Evolutionary conservation across 23 tunicate species (phyloP).

Genomic region (Styela clava): DNA sequence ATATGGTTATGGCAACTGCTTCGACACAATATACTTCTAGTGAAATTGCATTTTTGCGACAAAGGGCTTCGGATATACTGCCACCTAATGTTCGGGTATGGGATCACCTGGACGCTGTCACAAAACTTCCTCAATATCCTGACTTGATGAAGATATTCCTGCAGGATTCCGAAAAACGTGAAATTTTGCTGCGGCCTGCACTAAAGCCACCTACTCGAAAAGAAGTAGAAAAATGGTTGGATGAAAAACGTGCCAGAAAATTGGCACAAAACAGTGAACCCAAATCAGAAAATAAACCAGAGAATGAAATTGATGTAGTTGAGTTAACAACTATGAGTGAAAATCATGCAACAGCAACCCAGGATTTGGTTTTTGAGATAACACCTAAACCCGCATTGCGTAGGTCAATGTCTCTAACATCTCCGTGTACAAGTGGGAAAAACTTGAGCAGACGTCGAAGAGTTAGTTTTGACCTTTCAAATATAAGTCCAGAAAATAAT

Average conservation of each 20-base stretch:
- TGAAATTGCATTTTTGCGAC: not conserved
- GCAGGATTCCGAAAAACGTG: not conserved
- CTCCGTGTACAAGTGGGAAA: not conserved
- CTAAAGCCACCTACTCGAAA: slow-evolving; percentile 26
- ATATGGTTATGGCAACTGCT: slow-evolving; percentile 39
- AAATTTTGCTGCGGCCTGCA: slow-evolving; percentile 23
- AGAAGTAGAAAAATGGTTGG: slow-evolving; percentile 38
- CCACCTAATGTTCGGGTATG: slow-evolving; percentile 15
- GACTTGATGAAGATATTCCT: not conserved
- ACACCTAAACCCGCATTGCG: not conserved
- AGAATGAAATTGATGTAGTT: slow-evolving; percentile 3
- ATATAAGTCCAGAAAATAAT: not conserved
- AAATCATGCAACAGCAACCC: not conserved
- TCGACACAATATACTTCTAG: not conserved
- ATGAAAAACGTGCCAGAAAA: not conserved
- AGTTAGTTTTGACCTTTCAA: slow-evolving; percentile 27
- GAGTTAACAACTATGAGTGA: not conserved
- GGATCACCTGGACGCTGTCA: slow-evolving; percentile 20
- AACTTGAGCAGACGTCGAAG: not conserved
- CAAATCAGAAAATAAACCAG: not conserved
- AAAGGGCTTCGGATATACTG: slow-evolving; percentile 10
- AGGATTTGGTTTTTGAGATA: not conserved
- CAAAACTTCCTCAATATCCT: slow-evolving; percentile 15
- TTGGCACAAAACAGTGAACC: not conserved
- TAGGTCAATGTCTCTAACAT: not conserved